Base-by-base conservation (phyloP, 2,113 vertebrate genomes). In the Oenanthe melanoleuca region DNA sequence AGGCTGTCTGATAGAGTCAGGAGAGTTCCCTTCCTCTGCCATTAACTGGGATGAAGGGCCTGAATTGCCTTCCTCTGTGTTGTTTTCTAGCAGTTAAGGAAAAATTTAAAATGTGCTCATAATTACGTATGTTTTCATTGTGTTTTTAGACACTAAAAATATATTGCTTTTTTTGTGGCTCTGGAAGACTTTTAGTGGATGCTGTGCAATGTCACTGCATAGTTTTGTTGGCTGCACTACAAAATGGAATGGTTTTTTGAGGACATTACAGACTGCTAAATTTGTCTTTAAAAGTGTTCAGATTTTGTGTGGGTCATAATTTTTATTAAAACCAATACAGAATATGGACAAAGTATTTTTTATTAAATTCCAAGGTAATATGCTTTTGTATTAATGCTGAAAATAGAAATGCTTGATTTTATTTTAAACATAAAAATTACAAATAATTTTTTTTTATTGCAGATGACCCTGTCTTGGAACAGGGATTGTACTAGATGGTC, bases 91-190 rank as follows among this genome's bases (percentile, higher is more conserved):
- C 21, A 71, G 19, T 88, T 89, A 60, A 56, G 84, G 67, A 93
- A 50, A 86, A 73, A 66, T 24, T 70, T 80, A 8, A 86, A 95
- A 80, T 92, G 60, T 96, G 67, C 44, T 83, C 80, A 33, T 74
- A 94, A 80, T 96, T 83, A 63, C 28, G 9, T 64, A 59, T 63
- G 24, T 88, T 95, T 93, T 95, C 44, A 67, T 94, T 96, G 44
- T 89, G 66, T 57, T 84, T 88, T 78, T 57, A 73, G 66, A 42
- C 38, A 40, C 87, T 94, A 89, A 92, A 95, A 95, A 85, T 91
- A 70, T 21, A 70, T 70, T 80, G 34, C 18, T 72, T 72, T 87
- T 88, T 91, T 34, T 95, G 93, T 89, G 74, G 74, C 63, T 78
- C 61, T 91, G 50, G 25, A 82, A 57, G 22, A 55, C 55, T 87